Evolutionary conservation across 2,113 vertebrate species (phyloP).

Genomic region (Callipepla squamata): DNA sequence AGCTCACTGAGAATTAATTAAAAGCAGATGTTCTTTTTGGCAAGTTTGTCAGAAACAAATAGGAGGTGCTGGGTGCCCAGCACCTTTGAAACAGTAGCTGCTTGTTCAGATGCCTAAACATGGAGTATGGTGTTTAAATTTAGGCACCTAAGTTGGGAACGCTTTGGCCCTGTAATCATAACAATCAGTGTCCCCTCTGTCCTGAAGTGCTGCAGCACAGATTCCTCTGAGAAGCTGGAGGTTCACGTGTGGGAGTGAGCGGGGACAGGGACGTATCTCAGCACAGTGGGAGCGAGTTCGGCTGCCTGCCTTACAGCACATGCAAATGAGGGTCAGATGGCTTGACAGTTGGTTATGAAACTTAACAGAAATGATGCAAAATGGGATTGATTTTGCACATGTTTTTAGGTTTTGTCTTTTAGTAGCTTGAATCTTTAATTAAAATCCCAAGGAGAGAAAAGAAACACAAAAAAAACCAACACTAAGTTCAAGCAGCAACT

Average conservation of each 20-base stretch:
- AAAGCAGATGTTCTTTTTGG: slow-evolving; percentile 62
- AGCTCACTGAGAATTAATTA: not conserved
- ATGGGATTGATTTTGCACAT: slow-evolving; percentile 49
- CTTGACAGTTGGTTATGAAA: slow-evolving; percentile 54
- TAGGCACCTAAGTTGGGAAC: not conserved
- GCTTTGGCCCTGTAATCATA: not conserved
- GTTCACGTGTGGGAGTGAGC: not conserved
- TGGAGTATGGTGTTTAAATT: not conserved
- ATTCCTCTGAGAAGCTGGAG: not conserved
- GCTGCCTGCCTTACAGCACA: slow-evolving; percentile 13
- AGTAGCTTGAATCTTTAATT: slow-evolving; percentile 63
- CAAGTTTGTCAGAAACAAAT: slow-evolving; percentile 7
- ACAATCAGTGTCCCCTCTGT: not conserved
- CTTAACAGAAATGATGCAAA: slow-evolving; percentile 61
- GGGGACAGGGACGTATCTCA: not conserved
- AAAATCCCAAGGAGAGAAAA: slow-evolving; percentile 34
- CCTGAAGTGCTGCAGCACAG: not conserved
- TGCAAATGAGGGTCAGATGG: slow-evolving; percentile 57
- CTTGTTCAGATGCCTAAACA: not conserved
- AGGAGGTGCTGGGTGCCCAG: not conserved
- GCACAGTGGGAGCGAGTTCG: not conserved
- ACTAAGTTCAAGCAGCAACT: not conserved
- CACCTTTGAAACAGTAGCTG: slow-evolving; percentile 11
- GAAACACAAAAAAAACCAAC: not conserved
- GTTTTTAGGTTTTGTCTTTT: slow-evolving; percentile 67